These are phyloP conservation scores for Gorsachius magnificus DNA, from an alignment of 2,797 vertebrate species.

Conservation along the genomic window DNA sequence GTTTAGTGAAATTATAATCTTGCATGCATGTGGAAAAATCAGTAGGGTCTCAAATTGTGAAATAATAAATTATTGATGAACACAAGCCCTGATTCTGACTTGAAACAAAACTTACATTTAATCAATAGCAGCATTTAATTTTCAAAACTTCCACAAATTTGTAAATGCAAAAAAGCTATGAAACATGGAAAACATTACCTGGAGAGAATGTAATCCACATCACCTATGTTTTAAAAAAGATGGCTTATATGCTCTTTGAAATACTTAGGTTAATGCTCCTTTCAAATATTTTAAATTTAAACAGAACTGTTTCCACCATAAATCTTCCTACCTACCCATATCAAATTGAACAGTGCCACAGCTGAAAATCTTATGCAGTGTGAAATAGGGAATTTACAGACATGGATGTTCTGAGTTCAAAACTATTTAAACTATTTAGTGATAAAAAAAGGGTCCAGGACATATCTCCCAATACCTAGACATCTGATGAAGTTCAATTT, in stretches of 20 bases:
- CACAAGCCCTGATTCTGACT: background rate
- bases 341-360: background rate
- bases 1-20: constrained; percentile 33
- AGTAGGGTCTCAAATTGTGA: constrained; percentile 12
- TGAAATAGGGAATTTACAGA: background rate
- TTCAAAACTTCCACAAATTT: background rate
- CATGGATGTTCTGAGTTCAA: background rate
- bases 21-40: constrained; percentile 1
- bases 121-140: constrained; percentile 20
- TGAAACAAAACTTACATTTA: constrained; percentile 25
- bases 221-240: background rate
- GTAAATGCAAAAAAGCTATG: background rate
- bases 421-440: background rate
- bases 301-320: background rate
- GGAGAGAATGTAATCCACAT: background rate
- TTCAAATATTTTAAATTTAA: too few species aligned
- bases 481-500: background rate
- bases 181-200: background rate
- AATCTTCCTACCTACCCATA: background rate
- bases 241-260: background rate
- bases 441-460: background rate
- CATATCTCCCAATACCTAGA: background rate
- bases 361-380: background rate
- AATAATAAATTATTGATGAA: constrained; percentile 20
- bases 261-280: background rate